Conservation (phyloP, 1,140 invertebrate genomes). For the Formica exsecta region DNA sequence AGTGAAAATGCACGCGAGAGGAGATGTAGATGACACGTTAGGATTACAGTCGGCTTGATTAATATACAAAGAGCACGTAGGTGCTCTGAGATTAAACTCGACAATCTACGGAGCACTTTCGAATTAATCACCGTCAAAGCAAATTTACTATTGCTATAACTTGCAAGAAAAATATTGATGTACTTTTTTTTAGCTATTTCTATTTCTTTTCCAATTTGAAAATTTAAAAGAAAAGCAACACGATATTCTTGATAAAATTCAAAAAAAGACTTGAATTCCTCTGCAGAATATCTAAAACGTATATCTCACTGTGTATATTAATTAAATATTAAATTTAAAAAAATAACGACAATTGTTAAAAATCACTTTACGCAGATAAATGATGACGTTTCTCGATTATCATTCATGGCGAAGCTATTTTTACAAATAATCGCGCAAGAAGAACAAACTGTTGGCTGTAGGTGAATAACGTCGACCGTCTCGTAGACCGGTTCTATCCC, state of each 20-base stretch:
- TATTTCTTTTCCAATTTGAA: neutral
- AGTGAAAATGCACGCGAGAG: constrained; percentile 52
- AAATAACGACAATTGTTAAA: neutral
- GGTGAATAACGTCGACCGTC: constrained; percentile 37
- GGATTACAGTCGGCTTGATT: constrained; percentile 56
- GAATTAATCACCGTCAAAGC: constrained; percentile 54
- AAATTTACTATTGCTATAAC: constrained; percentile 18
- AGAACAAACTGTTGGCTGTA: constrained; percentile 27
- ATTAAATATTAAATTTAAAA: neutral
- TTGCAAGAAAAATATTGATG: neutral
- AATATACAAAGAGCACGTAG: constrained; percentile 56
- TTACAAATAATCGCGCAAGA: neutral
- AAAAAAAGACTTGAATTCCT: constrained; percentile 5
- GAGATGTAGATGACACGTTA: constrained; percentile 61
- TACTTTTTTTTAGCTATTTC: neutral
- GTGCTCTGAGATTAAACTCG: constrained; percentile 26
- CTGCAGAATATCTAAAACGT: neutral
- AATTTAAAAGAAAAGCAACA: neutral
- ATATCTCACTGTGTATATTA: constrained; percentile 19
- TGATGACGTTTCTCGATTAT: constrained; percentile 34
- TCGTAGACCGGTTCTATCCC: constrained; percentile 52
- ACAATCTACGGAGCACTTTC: constrained; percentile 30
- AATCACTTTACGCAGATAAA: constrained; percentile 1
- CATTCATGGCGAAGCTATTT: constrained; percentile 8
- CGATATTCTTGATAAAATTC: neutral